phyloP scores from a whole-genome alignment of 2,888 invertebrate genomes.

The Diaphora mendica region DNA sequence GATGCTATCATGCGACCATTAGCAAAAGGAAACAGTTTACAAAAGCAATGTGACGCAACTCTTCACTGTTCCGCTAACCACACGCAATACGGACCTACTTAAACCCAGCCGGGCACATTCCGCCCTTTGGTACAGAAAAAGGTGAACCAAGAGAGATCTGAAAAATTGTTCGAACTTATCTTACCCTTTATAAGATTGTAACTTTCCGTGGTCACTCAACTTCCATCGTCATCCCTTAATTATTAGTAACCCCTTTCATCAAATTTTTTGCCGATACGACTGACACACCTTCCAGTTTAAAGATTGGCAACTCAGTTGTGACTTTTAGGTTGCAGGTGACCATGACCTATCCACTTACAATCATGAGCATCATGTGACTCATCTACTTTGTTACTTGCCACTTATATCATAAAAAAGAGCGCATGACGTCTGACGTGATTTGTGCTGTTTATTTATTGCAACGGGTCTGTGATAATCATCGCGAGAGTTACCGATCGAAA shows the following conservation, averaged over 20 bases:
- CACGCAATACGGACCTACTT: background rate
- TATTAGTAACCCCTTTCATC: background rate
- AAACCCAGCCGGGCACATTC: background rate
- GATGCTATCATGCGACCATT: slow-evolving; percentile 18
- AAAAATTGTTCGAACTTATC: background rate
- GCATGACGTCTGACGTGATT: background rate
- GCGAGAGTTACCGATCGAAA: background rate
- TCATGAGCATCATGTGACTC: too few species aligned
- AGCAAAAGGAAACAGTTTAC: slow-evolving; percentile 14
- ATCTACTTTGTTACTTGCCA: too few species aligned
- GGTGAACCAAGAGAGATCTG: background rate
- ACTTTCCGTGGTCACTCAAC: background rate
- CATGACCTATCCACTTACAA: too few species aligned
- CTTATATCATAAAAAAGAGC: background rate
- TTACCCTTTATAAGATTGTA: too few species aligned
- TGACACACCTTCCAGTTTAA: background rate
- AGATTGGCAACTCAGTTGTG: too few species aligned
- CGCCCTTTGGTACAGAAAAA: background rate
- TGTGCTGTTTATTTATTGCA: background rate
- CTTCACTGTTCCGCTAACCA: background rate
- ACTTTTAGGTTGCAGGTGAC: too few species aligned
- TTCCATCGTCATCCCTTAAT: background rate
- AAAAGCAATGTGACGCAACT: slow-evolving; percentile 1
- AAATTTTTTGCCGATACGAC: background rate
- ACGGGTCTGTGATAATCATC: background rate